Base-by-base conservation (phyloP, 1,140 invertebrate genomes). In the Drosophila chauvacae region DNA sequence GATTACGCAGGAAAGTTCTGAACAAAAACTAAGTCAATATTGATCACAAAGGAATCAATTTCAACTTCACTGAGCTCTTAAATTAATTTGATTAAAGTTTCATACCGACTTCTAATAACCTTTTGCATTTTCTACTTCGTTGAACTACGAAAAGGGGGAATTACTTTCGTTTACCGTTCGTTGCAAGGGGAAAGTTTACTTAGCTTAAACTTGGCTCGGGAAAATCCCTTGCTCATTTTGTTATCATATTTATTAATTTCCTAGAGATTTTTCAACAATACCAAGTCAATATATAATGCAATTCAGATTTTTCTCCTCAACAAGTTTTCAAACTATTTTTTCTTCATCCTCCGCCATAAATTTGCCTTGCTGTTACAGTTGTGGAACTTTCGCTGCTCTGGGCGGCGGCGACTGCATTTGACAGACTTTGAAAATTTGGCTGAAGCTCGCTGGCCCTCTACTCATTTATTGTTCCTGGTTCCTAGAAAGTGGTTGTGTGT, bases 371-470 rank as follows among this genome's bases (percentile, higher is more conserved):
- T 45, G 37, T 65, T 76, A 35, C 51, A 74, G 45, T 41, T 56
- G 30, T 33, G 11, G 1, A 76, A 75, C 60, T 75, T 76, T 76
- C 41, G 48, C 44, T 35, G 13, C 33, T 30, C 4, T 42, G 9
- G 23, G 16, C 7, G 33, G 4, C 33, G 33, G 33, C 51, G 44
- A 55, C 41, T 75, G 73, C 11, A 47, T 76, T 66, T 77, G 74
- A 77, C 74, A 77, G 71, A 59, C 61, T 77, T 77, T 56, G 42
- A 61, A 68, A 77, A 61, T 69, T 69, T 37, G n/a, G 69, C 11
- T 18, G n/a, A 20, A 65, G 60, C 51, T 41, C 14, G n/a, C 60
- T 13, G 6, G 3, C 7, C 50, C 35, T 41, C 58, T 7, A 18
- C 62, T 44, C 18, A 50, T 58, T 48, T 76, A 59, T 58, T 41